A percentile compares a stretch with the other conserved stretches of the same genome.
Evolutionary conservation across 2,888 invertebrate genomes (phyloP).

Genomic region (Drosophila suboccidentalis): DNA sequence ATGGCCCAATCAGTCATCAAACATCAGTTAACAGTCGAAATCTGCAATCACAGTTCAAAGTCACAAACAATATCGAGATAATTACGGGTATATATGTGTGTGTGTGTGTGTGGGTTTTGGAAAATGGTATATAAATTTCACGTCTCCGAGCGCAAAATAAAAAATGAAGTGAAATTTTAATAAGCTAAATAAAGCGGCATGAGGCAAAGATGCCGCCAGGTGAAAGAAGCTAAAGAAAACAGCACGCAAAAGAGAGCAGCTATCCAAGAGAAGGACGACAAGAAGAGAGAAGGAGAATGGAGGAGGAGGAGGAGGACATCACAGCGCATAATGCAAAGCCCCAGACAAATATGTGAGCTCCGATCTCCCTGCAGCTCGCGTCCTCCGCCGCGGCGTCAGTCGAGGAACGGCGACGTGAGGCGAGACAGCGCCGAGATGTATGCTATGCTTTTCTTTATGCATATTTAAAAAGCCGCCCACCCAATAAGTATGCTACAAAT

Average conservation of each 20-base stretch:
- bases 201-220: conserved; percentile 47
- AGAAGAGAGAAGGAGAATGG: not conserved
- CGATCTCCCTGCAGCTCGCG: not conserved
- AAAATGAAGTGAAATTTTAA: conserved; percentile 65
- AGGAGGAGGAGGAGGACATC: conserved; percentile 18
- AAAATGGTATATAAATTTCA: conserved; percentile 38
- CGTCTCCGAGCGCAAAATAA: conserved; percentile 8
- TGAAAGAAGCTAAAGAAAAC: conserved; percentile 40
- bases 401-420: conserved; percentile 6
- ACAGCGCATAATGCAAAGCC: conserved; percentile 62
- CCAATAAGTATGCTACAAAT: conserved; percentile 80
- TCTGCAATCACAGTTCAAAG: conserved; percentile 62
- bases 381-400: not conserved
- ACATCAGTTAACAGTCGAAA: conserved; percentile 33
- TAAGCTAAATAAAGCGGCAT: conserved; percentile 60
- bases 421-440: conserved; percentile 50
- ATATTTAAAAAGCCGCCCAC: conserved; percentile 66
- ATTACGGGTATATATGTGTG: conserved; percentile 34
- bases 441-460: conserved; percentile 66
- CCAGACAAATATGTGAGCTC: conserved; percentile 64
- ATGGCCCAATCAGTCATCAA: conserved; percentile 40
- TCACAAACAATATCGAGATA: conserved; percentile 48
- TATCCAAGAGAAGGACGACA: conserved; percentile 1
- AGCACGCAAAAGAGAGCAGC: conserved; percentile 38
- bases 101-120: not conserved